Percentiles rank a stretch among this genome's conserved stretches.
phyloP scores from a whole-genome alignment of 2,888 invertebrate genomes.

The Diloba caeruleocephala region DNA sequence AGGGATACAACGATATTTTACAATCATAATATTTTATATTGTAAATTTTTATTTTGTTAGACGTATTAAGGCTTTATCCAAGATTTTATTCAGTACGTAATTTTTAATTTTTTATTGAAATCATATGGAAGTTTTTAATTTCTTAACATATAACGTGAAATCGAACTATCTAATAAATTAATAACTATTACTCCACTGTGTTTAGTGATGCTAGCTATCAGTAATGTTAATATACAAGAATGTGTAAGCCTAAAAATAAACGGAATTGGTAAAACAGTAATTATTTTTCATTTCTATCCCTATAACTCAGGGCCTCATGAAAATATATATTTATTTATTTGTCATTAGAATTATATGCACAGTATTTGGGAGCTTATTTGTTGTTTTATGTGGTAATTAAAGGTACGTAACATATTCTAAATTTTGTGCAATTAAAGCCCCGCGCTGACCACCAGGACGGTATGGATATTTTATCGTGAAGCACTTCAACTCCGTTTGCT shows the following conservation, averaged over 20 bases:
- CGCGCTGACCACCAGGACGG: too few relatives aligned
- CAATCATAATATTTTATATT: conserved; percentile 75
- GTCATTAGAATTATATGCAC: not conserved
- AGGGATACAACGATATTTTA: conserved; percentile 83
- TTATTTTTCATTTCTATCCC: conserved; percentile 59
- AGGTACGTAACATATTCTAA: conserved; percentile 9
- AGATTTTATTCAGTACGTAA: conserved; percentile 60
- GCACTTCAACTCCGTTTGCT: too few relatives aligned
- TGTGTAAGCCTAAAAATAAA: conserved; percentile 84
- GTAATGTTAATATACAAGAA: conserved; percentile 70
- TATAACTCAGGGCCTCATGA: not conserved
- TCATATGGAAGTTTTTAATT: conserved; percentile 53
- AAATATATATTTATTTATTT: conserved; percentile 3
- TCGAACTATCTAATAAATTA: conserved; percentile 55
- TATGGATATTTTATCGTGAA: too few relatives aligned
- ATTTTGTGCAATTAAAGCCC: too few relatives aligned
- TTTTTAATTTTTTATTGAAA: conserved; percentile 60
- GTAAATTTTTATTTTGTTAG: conserved; percentile 86
- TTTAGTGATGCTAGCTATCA: conserved; percentile 76
- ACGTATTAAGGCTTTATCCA: conserved; percentile 70
- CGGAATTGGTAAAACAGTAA: conserved; percentile 80
- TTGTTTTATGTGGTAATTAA: conserved; percentile 23
- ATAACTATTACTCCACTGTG: conserved; percentile 59
- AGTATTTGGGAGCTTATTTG: conserved; percentile 33
- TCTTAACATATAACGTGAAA: conserved; percentile 50